Base-by-base conservation (phyloP, 1,140 invertebrate species). In the Bombus pyrosoma region DNA sequence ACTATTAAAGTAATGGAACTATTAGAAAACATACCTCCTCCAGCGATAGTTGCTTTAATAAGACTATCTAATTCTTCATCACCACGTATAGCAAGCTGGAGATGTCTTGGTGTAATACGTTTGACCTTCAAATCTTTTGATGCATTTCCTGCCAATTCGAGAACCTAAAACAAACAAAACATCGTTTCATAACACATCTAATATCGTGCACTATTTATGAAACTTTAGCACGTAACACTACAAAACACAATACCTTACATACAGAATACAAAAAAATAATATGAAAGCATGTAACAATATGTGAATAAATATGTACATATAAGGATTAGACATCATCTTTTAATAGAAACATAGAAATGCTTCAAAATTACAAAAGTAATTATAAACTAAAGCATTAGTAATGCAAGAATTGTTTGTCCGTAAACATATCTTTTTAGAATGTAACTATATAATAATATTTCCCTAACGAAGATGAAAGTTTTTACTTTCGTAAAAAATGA, bases 111-210 rank as follows among this genome's bases (percentile, higher is more conserved):
- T 66, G 99, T 99, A 91, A 99, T 99, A 97, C 99, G 98, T 96
- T 99, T 99, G 85, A 99, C 99, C 96, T 99, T 99, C 92, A 99
- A 97, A 97, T 99, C 99, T 95, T 99, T 99, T 88, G 98, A 99
- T 73, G 99, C 99, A 95, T 99, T 99, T 74, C 99, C 99, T 95
- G 98, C 98, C 96, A 99, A 98, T 95, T 99, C 98, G 75, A 99
- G 95, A 4, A 99, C 98, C 98, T 99, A 88, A 41, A 91, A 77
- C 84, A 83, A 87, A 85, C 68, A 80, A 90, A 41, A 6, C 41
- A 47, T 41, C 0, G 12, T 79, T 32, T 32, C n/a, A 28, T 18
- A 57, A 34, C 22, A 34, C 4, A 83, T 34, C 3, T 57, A 53
- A 69, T 1, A 32, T 41, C 41, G 3, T 41, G 13, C 1, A 6